Percentiles rank a stretch among this genome's conserved stretches.
Evolutionary conservation across 37 sponge, comb jelly and placozoan species (phyloP).

Genomic region (Axinella damicornis): DNA sequence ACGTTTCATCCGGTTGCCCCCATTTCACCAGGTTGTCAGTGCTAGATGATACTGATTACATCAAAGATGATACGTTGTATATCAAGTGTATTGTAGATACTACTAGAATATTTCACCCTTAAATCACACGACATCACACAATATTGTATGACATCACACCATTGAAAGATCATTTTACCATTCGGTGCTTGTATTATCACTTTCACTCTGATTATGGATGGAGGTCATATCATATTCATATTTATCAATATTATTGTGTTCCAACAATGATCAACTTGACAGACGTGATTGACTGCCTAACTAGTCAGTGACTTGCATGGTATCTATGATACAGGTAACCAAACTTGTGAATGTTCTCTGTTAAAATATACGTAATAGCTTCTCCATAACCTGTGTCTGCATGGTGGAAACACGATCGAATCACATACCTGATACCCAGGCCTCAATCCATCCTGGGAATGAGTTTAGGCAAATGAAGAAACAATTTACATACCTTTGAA

Average conservation of each 20-base stretch:
- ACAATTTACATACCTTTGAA: neutral
- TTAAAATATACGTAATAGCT: slow-evolving; percentile 5
- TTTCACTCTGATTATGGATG: too few relatives aligned
- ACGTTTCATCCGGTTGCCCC: slow-evolving; percentile 85
- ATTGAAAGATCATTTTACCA: too few relatives aligned
- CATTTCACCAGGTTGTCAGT: slow-evolving; percentile 60
- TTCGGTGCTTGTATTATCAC: too few relatives aligned
- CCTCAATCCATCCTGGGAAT: too few relatives aligned
- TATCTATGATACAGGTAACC: slow-evolving; percentile 24
- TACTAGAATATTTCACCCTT: slow-evolving; percentile 65
- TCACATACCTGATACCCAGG: too few relatives aligned
- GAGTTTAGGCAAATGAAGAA: too few relatives aligned
- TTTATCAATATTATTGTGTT: too few relatives aligned
- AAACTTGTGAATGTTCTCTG: slow-evolving; percentile 23
- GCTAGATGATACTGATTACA: slow-evolving; percentile 65
- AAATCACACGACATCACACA: neutral
- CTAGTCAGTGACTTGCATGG: too few relatives aligned
- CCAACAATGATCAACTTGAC: too few relatives aligned
- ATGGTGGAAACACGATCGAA: neutral
- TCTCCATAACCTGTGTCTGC: slow-evolving; percentile 24
- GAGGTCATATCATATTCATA: too few relatives aligned
- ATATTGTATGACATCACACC: neutral
- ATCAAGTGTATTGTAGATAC: slow-evolving; percentile 78
- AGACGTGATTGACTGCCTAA: too few relatives aligned
- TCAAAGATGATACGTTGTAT: slow-evolving; percentile 79